A percentile compares a stretch with the other conserved stretches of the same genome.
Conservation (phyloP, 2,113 vertebrate genomes). For the Baryphthengus martii region DNA sequence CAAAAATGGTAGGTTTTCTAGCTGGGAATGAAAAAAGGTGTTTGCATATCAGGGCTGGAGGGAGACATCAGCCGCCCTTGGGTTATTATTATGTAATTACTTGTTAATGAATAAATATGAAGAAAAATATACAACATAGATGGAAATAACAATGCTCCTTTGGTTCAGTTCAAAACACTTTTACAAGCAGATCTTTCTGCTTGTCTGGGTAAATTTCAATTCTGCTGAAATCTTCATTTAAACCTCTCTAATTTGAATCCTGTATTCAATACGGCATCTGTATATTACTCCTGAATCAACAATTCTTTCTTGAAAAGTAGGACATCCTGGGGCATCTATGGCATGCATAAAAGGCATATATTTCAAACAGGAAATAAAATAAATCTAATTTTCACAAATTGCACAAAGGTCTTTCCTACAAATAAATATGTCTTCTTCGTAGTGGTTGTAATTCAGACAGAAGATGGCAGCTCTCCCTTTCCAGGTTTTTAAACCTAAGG, state of each 20-base stretch:
- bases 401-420: neutral
- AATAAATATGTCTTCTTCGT: neutral
- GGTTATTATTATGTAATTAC: neutral
- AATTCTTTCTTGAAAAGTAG: neutral
- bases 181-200: neutral
- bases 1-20: neutral
- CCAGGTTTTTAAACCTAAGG: neutral
- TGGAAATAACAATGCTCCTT: neutral
- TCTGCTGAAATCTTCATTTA: neutral
- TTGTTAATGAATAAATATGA: neutral
- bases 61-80: neutral
- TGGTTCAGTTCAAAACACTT: neutral
- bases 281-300: neutral
- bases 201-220: neutral
- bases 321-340: neutral
- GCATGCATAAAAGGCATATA: neutral
- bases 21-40: neutral
- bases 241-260: neutral
- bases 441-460: conserved; percentile 42
- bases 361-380: neutral
- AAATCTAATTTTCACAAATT: neutral
- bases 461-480: conserved; percentile 60
- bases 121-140: neutral
- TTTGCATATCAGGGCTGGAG: neutral
- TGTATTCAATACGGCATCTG: neutral